phyloP scores from a whole-genome alignment of 2,888 invertebrate species.

The Eristalinus sepulchralis region DNA sequence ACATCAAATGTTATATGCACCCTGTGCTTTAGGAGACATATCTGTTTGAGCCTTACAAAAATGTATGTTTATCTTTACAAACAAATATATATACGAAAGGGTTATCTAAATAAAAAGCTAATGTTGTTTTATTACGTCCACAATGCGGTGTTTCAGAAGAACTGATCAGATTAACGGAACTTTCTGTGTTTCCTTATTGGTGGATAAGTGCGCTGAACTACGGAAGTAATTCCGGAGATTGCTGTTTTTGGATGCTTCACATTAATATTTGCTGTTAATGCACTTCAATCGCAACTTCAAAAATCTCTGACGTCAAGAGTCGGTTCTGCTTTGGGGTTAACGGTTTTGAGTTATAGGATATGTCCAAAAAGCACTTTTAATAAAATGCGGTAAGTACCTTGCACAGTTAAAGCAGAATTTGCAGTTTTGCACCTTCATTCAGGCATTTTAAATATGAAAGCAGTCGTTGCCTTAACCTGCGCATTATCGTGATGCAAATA shows the following conservation, averaged over 20 bases:
- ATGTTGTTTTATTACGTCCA: slow-evolving; percentile 27
- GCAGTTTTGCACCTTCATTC: no score
- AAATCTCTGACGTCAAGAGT: not conserved
- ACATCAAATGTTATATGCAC: slow-evolving; percentile 29
- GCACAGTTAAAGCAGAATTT: no score
- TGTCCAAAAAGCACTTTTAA: no score
- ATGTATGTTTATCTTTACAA: slow-evolving; percentile 55
- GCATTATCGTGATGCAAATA: no score
- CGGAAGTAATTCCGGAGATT: not conserved
- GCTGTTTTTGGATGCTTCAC: not conserved
- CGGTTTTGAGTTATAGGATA: not conserved
- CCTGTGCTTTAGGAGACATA: slow-evolving; percentile 23
- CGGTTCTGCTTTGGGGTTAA: not conserved
- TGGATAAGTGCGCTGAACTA: not conserved
- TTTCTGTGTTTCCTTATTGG: not conserved
- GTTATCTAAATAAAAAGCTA: slow-evolving; percentile 38
- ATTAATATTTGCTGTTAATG: not conserved
- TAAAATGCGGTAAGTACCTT: no score
- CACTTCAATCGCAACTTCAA: not conserved
- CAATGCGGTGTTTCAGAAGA: not conserved
- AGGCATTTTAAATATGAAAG: no score
- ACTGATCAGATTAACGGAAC: not conserved
- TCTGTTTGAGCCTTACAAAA: slow-evolving; percentile 45
- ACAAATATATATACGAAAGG: slow-evolving; percentile 58
- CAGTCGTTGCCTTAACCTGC: no score